A percentile compares a stretch with the other conserved stretches of the same genome.
These are phyloP conservation scores for Hydropotes inermis DNA, from an alignment of 2,113 vertebrate genomes.

Conservation along the genomic window DNA sequence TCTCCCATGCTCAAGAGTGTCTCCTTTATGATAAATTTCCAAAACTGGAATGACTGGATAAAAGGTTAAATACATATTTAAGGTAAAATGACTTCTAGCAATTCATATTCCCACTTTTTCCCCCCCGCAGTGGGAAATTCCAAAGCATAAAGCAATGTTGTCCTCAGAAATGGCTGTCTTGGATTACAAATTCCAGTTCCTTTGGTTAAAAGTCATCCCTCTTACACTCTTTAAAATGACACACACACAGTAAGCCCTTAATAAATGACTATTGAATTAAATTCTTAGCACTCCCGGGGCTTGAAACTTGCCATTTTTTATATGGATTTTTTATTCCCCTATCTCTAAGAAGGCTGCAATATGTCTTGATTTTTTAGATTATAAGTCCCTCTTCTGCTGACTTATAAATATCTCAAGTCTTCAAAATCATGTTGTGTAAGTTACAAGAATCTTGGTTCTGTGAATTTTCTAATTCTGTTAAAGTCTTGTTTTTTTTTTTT, in stretches of 20 bases:
- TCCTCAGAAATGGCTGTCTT: not conserved
- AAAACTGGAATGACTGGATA: not conserved
- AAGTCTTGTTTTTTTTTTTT: not conserved
- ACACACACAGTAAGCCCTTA: not conserved
- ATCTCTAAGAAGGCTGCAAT: not conserved
- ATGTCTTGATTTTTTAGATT: constrained; percentile 40
- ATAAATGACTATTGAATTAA: constrained; percentile 11
- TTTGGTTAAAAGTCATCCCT: not conserved
- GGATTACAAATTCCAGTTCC: not conserved
- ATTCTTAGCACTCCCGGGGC: not conserved
- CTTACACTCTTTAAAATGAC: not conserved
- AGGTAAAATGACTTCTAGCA: not conserved
- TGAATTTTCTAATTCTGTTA: constrained; percentile 42
- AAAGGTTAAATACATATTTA: not conserved
- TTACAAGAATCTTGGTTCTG: not conserved
- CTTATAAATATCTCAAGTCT: constrained; percentile 23
- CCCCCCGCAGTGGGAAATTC: not conserved
- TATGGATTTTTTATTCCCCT: not conserved
- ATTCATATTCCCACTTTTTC: not conserved
- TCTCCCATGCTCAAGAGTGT: too few species aligned
- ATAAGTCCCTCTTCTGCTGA: constrained; percentile 1
- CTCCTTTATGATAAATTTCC: not conserved
- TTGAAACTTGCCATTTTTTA: not conserved
- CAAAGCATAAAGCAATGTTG: not conserved
- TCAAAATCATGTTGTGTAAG: constrained; percentile 3